Evolutionary conservation across 2,888 invertebrate species (phyloP), one percentile per base, ranked within the genome.

Genomic region (Luperina testacea): DNA sequence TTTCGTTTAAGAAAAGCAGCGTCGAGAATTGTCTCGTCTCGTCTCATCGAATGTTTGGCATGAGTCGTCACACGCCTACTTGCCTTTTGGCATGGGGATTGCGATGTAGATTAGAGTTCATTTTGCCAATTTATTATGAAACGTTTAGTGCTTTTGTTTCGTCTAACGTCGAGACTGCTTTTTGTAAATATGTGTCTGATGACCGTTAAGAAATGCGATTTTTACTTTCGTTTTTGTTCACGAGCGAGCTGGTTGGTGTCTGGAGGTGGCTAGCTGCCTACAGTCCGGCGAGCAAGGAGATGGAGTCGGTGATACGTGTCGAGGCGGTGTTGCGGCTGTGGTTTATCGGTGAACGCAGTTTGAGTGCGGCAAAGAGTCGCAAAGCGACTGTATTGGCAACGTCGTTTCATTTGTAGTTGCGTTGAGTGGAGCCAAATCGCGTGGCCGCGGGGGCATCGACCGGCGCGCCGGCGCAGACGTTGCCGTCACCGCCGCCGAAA

Each of bases 391-490:
- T 91, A 91, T 92, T 92, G 92, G 92, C 91, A 90, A 90, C 87
- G 91, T 90, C 90, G 94, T 92, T 93, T 93, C 92, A 94, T 94
- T 93, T 91, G 94, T 92, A 92, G 93, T 92, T 91, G 93, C 90
- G 92, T 90, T 87, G 92, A 93, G 93, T 92, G 88, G 93, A 93
- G 95, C 94, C 94, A 94, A 95, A 95, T 95, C 94, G 95, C 95
- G 94, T 94, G 95, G 93, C 93, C 90, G 92, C 92, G 93, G 93
- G 95, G 96, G 95, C 96, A 96, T 95, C 94, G 95, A 97, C 97
- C 97, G 94, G 92, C 92, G 91, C 95, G 94, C 93, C 95, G 95
- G 94, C 96, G 94, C 96, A 95, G 97, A 95, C 97, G 95, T 94
- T 94, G 96, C 96, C 97, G 95, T 94, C 96, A 94, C 93, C 93